Percentiles rank a stretch among this genome's conserved stretches.
These are phyloP conservation scores for Cremastobaeus sp. DNA, from an alignment of 2,888 invertebrate genomes.

Conservation along the genomic window DNA sequence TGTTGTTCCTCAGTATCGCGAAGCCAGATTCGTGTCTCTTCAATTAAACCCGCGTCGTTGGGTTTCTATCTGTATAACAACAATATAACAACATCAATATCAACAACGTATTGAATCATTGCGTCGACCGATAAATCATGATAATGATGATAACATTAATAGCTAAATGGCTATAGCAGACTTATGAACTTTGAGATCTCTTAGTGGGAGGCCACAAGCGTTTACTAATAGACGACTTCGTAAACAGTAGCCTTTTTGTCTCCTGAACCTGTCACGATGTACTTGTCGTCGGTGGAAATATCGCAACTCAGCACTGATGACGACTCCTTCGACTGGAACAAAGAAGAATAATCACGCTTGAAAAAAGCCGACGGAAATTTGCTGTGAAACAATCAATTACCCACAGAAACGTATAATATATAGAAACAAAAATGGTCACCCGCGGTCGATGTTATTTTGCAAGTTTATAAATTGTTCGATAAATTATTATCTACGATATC, in stretches of 20 bases:
- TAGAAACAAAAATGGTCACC: too few relatives aligned
- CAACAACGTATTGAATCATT: constrained; percentile 58
- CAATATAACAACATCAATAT: constrained; percentile 59
- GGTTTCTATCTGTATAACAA: constrained; percentile 57
- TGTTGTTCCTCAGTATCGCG: too few relatives aligned
- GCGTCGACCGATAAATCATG: constrained; percentile 23
- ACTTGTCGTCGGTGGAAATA: constrained; percentile 98
- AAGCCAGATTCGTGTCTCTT: neutral
- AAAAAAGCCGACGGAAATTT: too few relatives aligned
- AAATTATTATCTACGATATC: too few relatives aligned
- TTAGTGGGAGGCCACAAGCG: constrained; percentile 35
- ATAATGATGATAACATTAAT: constrained; percentile 62
- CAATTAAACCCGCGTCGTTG: neutral
- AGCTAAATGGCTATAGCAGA: constrained; percentile 63
- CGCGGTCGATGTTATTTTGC: too few relatives aligned
- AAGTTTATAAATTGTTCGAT: too few relatives aligned
- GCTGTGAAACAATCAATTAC: too few relatives aligned
- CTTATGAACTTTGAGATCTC: constrained; percentile 50
- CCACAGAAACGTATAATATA: too few relatives aligned
- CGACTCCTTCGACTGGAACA: constrained; percentile 93
- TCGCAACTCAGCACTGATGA: constrained; percentile 99
- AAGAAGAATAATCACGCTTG: too few relatives aligned
- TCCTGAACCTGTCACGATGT: constrained; percentile 98
- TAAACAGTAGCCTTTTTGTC: constrained; percentile 99
- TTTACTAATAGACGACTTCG: constrained; percentile 90